A percentile compares a stretch with the other conserved stretches of the same genome.
Conservation (phyloP, 2,113 vertebrate species). For the Beaufortia kweichowensis region DNA sequence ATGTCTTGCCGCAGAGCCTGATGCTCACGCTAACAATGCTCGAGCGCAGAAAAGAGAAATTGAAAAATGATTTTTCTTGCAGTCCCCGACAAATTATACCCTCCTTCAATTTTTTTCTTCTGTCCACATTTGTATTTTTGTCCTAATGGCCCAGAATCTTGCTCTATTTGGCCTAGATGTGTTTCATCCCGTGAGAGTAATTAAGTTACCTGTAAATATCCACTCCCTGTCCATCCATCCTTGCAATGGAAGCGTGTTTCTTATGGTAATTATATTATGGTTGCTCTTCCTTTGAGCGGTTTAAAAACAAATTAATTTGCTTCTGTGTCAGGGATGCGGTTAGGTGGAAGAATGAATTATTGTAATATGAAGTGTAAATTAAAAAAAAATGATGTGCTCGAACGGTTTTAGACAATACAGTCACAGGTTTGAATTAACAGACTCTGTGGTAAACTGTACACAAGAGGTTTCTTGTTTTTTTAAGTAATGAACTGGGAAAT, state of each 20-base stretch:
- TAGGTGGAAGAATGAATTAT: conserved; percentile 5
- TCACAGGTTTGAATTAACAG: background rate
- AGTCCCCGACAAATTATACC: conserved; percentile 54
- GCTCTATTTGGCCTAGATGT: conserved; percentile 75
- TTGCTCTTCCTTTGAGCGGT: conserved; percentile 42
- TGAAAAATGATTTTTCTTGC: conserved; percentile 50
- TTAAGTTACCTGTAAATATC: conserved; percentile 80
- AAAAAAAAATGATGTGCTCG: background rate
- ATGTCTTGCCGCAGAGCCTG: conserved; percentile 28
- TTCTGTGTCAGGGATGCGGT: conserved; percentile 28
- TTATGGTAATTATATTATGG: conserved; percentile 43
- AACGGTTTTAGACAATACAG: conserved; percentile 1
- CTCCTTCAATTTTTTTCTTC: conserved; percentile 50
- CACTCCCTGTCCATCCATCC: conserved; percentile 66
- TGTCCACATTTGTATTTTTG: conserved; percentile 61
- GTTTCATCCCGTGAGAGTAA: conserved; percentile 76
- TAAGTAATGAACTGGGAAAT: too few relatives aligned
- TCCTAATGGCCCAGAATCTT: conserved; percentile 78
- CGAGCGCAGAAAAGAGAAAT: background rate
- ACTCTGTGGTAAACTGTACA: background rate
- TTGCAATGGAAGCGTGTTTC: conserved; percentile 40
- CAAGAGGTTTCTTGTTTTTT: too few relatives aligned
- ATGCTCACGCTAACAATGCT: conserved; percentile 33
- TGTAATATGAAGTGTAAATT: background rate
- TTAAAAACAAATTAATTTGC: conserved; percentile 43